Percentiles rank a stretch among this genome's conserved stretches.
phyloP scores from a whole-genome alignment of 2,888 invertebrate genomes.

The Aelia acuminata region DNA sequence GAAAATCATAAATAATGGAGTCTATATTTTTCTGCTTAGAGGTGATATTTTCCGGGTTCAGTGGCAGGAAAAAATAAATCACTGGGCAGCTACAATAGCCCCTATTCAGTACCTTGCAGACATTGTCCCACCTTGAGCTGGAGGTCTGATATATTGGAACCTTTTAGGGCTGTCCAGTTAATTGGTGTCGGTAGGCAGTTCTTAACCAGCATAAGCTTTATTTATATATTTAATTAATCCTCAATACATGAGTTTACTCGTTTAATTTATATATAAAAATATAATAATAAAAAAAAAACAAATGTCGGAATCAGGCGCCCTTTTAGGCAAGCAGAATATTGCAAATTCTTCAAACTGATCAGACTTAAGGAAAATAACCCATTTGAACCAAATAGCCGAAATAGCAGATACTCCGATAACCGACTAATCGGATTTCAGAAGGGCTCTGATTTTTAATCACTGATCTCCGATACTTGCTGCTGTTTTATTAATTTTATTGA shows the following conservation, averaged over 20 bases:
- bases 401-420: neutral
- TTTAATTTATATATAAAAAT: no score
- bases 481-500: no score
- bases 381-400: neutral
- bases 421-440: neutral
- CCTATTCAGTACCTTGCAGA: neutral
- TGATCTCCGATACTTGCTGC: no score
- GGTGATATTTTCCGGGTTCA: neutral
- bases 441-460: neutral
- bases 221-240: no score
- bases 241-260: no score
- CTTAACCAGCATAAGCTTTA: no score
- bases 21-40: neutral
- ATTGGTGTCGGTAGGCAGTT: neutral
- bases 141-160: neutral
- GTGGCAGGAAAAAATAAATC: slow-evolving; percentile 19
- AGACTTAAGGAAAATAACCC: neutral
- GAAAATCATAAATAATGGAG: neutral
- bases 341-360: neutral
- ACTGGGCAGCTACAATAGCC: neutral
- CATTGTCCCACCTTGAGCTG: neutral
- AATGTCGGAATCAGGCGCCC: no score
- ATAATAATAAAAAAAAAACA: no score
- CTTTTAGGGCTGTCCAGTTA: neutral
- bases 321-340: neutral